Evolutionary conservation across 2,888 invertebrate genomes (phyloP), one percentile per base, ranked within the genome.

Genomic region (Caenorhabditis wallacei): DNA sequence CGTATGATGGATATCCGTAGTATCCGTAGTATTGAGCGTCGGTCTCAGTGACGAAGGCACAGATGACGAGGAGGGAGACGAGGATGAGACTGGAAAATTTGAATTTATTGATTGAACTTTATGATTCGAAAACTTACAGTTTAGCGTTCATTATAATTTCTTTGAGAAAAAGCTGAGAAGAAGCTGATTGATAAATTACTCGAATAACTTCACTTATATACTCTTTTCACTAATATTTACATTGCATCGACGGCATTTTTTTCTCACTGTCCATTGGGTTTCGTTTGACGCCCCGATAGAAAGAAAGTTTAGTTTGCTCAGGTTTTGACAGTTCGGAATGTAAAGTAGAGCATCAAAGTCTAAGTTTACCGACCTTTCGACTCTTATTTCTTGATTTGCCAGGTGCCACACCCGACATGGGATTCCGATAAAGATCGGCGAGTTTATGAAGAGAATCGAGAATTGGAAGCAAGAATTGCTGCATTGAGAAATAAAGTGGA

Each of bases 51-150:
- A 84, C 66, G 46, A 84, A 51, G 20, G 79, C 75, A 61, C 79
- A 81, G 61, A 84, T 64, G 61, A 82, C 71, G 54, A 84, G 66
- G 53, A 84, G 70, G n/a, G 79, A 72, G 59, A 79, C 69, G 43
- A 84, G 79, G 63, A 82, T 51, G 70, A 82, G 46, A 54, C 81
- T 81, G 81, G 59, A 81, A 81, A n/a, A n/a, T n/a, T n/a, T n/a
- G n/a, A n/a, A 54, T 53, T 16, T 20, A 35, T 10, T 7, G 18
- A 22, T 46, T n/a, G 35, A 48, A 51, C 18, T 48, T 35, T 53
- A 22, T n/a, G 18, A 26, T 43, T n/a, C 18, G 20, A 11, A 24
- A 57, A 81, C 81, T 81, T 56, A 81, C 81, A 81, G 70, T 26
- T 81, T 81, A 30, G 75, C 75, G 70, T 75, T 70, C 81, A 81